Evolutionary conservation across 2,113 vertebrate species (phyloP).

Genomic region (Labrus mixtus): DNA sequence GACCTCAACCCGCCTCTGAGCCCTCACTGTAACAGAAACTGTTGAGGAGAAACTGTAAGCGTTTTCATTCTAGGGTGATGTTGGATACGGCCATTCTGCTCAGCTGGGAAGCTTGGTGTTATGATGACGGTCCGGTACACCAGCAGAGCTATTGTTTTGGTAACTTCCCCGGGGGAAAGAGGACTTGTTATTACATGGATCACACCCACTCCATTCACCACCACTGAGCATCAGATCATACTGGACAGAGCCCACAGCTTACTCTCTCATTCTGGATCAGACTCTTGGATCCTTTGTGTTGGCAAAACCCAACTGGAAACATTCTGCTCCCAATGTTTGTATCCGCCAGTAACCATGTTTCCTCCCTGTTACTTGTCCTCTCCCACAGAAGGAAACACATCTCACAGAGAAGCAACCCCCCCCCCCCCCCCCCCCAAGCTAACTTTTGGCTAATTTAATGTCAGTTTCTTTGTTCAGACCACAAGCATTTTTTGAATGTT

Average conservation of each 20-base stretch:
- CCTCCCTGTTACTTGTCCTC: slow-evolving; percentile 32
- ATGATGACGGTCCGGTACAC: slow-evolving; percentile 39
- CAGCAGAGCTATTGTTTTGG: slow-evolving; percentile 71
- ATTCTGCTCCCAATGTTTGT: slow-evolving; percentile 54
- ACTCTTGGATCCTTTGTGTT: slow-evolving; percentile 50
- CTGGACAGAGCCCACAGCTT: slow-evolving; percentile 48
- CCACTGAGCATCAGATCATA: slow-evolving; percentile 43
- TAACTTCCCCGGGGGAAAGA: slow-evolving; percentile 65
- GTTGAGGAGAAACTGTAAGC: slow-evolving; percentile 16
- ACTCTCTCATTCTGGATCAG: slow-evolving; percentile 39
- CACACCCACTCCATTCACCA: slow-evolving; percentile 67
- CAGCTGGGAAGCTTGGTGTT: slow-evolving; percentile 16
- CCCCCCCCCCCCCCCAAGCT: neutral
- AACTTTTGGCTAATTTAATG: slow-evolving; percentile 1
- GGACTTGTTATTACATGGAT: slow-evolving; percentile 69
- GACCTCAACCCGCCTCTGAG: neutral
- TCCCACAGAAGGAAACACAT: neutral
- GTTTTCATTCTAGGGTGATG: slow-evolving; percentile 9
- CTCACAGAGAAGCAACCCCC: neutral
- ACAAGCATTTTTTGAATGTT: neutral
- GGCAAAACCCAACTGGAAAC: slow-evolving; percentile 61
- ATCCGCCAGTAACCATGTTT: slow-evolving; percentile 59
- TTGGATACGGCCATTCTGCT: slow-evolving; percentile 3
- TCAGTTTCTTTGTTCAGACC: neutral
- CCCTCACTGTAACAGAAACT: neutral